These are phyloP conservation scores for Chironomus tepperi DNA, from an alignment of 1,140 invertebrate species.

Conservation along the genomic window DNA sequence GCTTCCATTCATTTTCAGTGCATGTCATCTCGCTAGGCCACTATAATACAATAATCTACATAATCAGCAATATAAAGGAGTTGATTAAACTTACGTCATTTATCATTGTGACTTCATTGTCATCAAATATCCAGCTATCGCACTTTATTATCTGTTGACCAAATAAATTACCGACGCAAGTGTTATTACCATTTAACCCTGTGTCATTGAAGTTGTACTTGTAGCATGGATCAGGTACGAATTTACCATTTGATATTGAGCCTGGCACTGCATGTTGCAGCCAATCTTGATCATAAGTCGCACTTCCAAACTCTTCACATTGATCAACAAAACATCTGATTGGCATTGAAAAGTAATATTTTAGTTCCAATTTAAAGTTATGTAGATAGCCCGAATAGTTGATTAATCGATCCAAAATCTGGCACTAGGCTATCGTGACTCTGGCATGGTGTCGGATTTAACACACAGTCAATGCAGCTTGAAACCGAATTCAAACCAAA, in stretches of 20 bases:
- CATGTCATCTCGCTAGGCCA: conserved; percentile 45
- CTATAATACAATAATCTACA: no score
- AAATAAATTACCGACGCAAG: conserved; percentile 37
- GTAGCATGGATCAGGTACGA: conserved; percentile 32
- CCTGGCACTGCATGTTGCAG: conserved; percentile 41
- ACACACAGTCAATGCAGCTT: no score
- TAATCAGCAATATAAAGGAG: no score
- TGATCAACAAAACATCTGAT: conserved; percentile 44
- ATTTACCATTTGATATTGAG: conserved; percentile 29
- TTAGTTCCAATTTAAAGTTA: no score
- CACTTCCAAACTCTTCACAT: conserved; percentile 39
- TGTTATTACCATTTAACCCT: conserved; percentile 9
- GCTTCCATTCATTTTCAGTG: conserved; percentile 50
- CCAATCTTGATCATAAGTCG: conserved; percentile 40
- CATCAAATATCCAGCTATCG: conserved; percentile 43
- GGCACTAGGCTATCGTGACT: no score
- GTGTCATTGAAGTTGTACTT: conserved; percentile 27
- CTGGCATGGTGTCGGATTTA: no score
- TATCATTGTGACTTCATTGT: conserved; percentile 45
- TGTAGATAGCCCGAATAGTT: no score
- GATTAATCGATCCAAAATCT: no score
- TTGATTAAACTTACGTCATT: conserved; percentile 41
- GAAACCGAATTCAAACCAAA: no score
- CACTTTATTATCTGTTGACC: conserved; percentile 35
- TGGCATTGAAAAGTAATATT: background rate